Evolutionary conservation across 2,797 vertebrate genomes (phyloP).

Genomic region (Acanthis flammea): DNA sequence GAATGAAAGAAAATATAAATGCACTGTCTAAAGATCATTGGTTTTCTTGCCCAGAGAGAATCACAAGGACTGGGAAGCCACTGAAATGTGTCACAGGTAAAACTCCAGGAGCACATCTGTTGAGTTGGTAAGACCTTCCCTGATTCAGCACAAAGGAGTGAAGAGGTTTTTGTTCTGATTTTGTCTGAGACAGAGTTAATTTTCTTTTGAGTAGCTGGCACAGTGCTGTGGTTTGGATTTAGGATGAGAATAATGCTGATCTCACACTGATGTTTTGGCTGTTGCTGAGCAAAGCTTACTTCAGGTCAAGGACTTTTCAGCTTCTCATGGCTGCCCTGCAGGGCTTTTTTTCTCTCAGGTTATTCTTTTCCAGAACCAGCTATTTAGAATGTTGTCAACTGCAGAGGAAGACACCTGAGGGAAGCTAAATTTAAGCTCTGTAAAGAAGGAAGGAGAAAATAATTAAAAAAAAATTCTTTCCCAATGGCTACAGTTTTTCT

Average conservation of each 20-base stretch:
- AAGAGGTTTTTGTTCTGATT: not conserved
- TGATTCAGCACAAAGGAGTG: not conserved
- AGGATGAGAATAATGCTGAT: not conserved
- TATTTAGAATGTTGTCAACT: not conserved
- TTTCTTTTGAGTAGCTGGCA: not conserved
- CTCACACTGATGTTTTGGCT: not conserved
- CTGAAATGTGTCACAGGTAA: not conserved
- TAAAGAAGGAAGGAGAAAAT: not conserved
- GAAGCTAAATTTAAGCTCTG: not conserved
- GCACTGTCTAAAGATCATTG: not conserved
- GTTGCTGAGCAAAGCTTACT: not conserved
- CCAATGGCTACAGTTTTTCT: not conserved
- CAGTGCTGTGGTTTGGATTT: not conserved
- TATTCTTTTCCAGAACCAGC: not conserved
- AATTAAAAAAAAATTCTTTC: not conserved
- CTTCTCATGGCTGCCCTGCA: not conserved
- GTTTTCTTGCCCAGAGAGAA: not conserved
- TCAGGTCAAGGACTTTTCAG: not conserved
- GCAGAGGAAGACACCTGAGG: not conserved
- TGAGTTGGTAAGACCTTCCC: not conserved
- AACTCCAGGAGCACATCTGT: not conserved
- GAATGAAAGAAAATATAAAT: not conserved
- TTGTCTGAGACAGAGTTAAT: not conserved
- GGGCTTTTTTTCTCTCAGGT: not conserved
- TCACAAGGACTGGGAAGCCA: rapidly evolving